Evolutionary conservation across 2,797 vertebrate species (phyloP), one percentile per base, ranked within the genome.

Genomic region (Pseudochirops cupreus): DNA sequence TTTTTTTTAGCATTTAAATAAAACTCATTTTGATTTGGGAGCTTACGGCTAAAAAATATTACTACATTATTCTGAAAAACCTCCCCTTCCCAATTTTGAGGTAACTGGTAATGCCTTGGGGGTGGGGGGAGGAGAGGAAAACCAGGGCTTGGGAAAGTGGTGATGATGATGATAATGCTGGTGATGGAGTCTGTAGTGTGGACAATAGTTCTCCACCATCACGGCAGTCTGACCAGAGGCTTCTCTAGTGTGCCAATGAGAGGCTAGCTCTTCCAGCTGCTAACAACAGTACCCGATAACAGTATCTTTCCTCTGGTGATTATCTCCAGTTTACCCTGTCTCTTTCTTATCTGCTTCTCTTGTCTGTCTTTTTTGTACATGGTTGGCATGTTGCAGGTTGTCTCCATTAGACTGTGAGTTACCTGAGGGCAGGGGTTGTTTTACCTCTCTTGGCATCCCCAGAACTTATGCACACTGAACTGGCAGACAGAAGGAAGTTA

Each of bases 161-260:
- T 14, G 39, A 1, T 18, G 31, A n/a, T n/a, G 33, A 18, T 67
- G 33, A n/a, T 18, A 6, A 31, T 62, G 33, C 33, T 16, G 4
- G 14, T 67, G 62, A 16, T 0, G 62, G 31, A n/a, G n/a, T 26
- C 21, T 39, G 9, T 3, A 50, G 74, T 56, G 59, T 52, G 55
- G 24, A 52, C 33, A 94, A 28, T 58, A 92, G 91, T 90, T 91
- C 57, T 92, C 59, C 55, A 62, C 53, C 29, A 13, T 33, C 52
- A 57, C n/a, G 92, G 33, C 91, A 95, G 90, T 96, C 92, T 91
- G 57, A 94, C 57, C 82, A 91, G 94, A 90, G 58, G 87, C 92
- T 89, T 67, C 56, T 95, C 3, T 0, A 90, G 93, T 24, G 91
- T 91, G 0, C 14, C 91, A 62, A 33, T 82, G 58, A 91, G 53